Evolutionary conservation across 2,797 vertebrate genomes (phyloP).

Genomic region (Champsocephalus esox): DNA sequence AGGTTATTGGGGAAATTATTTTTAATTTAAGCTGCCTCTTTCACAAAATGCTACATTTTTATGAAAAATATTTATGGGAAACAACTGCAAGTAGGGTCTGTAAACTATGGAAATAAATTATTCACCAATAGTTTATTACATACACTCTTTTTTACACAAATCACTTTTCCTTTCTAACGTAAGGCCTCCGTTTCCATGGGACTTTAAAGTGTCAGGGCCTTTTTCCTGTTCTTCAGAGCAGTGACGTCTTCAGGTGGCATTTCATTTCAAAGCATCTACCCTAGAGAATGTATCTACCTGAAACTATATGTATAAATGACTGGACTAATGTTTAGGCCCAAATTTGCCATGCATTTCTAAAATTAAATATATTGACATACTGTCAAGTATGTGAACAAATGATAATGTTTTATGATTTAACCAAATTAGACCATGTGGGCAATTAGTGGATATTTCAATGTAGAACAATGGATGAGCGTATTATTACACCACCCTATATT

Average conservation of each 20-base stretch:
- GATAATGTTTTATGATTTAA: no score
- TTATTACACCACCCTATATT: not conserved
- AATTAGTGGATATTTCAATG: not conserved
- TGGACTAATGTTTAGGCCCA: not conserved
- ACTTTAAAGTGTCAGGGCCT: not conserved
- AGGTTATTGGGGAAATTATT: not conserved
- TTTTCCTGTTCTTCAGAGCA: not conserved
- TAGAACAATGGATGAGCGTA: not conserved
- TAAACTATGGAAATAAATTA: not conserved
- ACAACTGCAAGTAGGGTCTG: not conserved
- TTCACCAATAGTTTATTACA: not conserved
- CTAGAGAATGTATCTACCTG: not conserved
- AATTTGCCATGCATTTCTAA: no score
- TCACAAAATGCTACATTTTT: not conserved
- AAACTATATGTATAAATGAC: not conserved
- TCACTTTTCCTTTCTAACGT: not conserved
- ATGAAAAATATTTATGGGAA: not conserved
- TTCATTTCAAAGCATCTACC: not conserved
- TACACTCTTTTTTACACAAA: not conserved
- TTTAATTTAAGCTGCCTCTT: slow-evolving; percentile 8
- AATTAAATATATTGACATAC: no score
- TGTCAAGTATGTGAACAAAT: no score
- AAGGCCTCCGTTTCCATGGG: not conserved
- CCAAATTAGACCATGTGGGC: no score
- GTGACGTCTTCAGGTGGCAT: not conserved